phyloP scores from a whole-genome alignment of 2,113 vertebrate genomes.

The Pelusios castaneus region DNA sequence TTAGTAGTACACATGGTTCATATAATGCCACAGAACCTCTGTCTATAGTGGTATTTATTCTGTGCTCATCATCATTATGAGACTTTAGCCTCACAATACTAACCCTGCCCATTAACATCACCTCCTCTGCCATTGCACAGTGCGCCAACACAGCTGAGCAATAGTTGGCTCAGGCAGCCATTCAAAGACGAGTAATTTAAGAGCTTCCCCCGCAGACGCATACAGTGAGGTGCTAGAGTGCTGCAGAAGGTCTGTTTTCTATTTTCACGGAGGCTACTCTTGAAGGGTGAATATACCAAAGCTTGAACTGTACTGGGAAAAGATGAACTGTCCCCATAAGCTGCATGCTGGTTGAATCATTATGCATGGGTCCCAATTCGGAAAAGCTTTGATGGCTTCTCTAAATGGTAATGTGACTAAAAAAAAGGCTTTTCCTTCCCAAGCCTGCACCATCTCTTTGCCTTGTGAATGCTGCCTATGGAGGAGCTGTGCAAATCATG shows the following conservation, averaged over 20 bases:
- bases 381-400: not conserved
- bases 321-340: not conserved
- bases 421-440: not conserved
- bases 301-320: not conserved
- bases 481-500: not conserved
- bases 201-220: not conserved
- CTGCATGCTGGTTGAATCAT: not conserved
- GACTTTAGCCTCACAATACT: not conserved
- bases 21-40: constrained; percentile 40
- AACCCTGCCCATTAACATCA: not conserved
- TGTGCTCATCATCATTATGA: not conserved
- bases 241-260: not conserved
- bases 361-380: not conserved
- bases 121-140: not conserved
- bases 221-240: not conserved
- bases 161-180: not conserved
- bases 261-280: not conserved
- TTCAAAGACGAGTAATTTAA: not conserved
- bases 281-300: not conserved
- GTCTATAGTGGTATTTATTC: constrained; percentile 1
- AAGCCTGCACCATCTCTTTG: not conserved
- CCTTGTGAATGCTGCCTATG: not conserved
- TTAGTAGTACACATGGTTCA: not conserved
- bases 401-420: not conserved
- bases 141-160: not conserved